These are phyloP conservation scores for Ganaspis brasiliensis DNA, from an alignment of 2,888 invertebrate species.

Conservation along the genomic window DNA sequence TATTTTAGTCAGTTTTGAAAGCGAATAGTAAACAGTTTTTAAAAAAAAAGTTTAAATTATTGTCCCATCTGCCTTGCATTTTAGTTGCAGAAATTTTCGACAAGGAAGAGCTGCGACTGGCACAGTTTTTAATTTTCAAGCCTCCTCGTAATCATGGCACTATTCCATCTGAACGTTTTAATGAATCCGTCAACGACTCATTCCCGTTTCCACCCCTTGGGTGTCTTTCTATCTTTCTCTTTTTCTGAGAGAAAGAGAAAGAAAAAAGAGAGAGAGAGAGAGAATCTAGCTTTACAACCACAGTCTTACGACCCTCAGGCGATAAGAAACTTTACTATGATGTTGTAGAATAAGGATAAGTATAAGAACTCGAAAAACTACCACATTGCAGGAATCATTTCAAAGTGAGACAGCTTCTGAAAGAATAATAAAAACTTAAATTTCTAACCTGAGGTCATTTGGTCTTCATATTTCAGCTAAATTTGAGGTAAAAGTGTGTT, in stretches of 20 bases:
- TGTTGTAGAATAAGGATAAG: slow-evolving; percentile 18
- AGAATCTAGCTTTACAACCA: slow-evolving; percentile 44
- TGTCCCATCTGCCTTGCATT: not conserved
- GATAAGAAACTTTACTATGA: slow-evolving; percentile 55
- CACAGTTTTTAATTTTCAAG: slow-evolving; percentile 55
- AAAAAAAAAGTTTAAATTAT: not conserved
- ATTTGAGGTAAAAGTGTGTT: no score
- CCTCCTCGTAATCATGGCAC: slow-evolving; percentile 59
- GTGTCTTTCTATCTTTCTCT: slow-evolving; percentile 4
- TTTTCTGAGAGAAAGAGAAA: no score
- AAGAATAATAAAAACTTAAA: slow-evolving; percentile 55
- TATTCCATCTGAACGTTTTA: slow-evolving; percentile 62
- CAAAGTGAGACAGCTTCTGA: slow-evolving; percentile 39
- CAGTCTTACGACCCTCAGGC: slow-evolving; percentile 60
- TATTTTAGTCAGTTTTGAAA: no score
- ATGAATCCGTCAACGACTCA: slow-evolving; percentile 60
- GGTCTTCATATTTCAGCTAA: not conserved
- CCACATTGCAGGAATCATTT: slow-evolving; percentile 25
- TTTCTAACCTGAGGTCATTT: slow-evolving; percentile 18
- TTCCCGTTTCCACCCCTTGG: slow-evolving; percentile 33
- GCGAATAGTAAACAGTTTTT: not conserved
- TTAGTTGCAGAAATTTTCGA: slow-evolving; percentile 1
- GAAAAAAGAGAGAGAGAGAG: no score
- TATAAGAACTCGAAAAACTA: slow-evolving; percentile 35
- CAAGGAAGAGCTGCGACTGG: slow-evolving; percentile 24